Evolutionary conservation across 37 sponge, comb jelly and placozoan species (phyloP), one percentile per base, ranked within the genome.

Genomic region (Hexactinellida sp.): DNA sequence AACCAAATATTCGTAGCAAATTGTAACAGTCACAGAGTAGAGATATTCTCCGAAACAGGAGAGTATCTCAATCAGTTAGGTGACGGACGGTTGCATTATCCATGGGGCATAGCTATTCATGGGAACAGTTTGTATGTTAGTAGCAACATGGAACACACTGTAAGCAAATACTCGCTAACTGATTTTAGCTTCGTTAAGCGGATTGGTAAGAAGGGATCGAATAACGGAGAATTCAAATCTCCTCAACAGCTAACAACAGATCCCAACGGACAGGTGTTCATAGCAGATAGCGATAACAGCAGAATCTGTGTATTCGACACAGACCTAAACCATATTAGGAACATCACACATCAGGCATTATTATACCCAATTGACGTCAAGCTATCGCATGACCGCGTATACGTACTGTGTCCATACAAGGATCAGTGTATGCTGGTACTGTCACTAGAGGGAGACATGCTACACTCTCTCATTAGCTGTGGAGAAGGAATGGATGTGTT

Each of bases 1-100:
- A n/a, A 63, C 76, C 76, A 63, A 25, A 63, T 63, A 63, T 63
- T 63, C 30, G 76, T 63, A n/a, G 76, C 76, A 21, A n/a, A 63
- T 63, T 7, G 19, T 63, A 32, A 23, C 28, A 25, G 3, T 63
- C 28, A 10, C 21, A 63, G 76, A 63, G 21, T 63, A n/a, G 21
- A 10, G 28, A 63, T 63, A 63, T 63, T 63, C 30, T 63, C 76
- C 3, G 76, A 63, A 7, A 63, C 76, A 63, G 76, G 76, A 25
- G 76, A 63, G 30, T 63, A 63, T 28, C 30, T 63, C 21, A n/a
- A 63, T 25, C 21, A 63, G 28, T 28, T 25, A 1, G 30, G 76
- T 63, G 28, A 63, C 25, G 76, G 13, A n/a, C 21, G 13, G 28
- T 7, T 63, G 76, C 19, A 63, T 25, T 32, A 3, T 5, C 30